Percentiles rank a stretch among this genome's conserved stretches.
phyloP scores from a whole-genome alignment of 2,888 invertebrate genomes.

The Herminia tarsipennalis region DNA sequence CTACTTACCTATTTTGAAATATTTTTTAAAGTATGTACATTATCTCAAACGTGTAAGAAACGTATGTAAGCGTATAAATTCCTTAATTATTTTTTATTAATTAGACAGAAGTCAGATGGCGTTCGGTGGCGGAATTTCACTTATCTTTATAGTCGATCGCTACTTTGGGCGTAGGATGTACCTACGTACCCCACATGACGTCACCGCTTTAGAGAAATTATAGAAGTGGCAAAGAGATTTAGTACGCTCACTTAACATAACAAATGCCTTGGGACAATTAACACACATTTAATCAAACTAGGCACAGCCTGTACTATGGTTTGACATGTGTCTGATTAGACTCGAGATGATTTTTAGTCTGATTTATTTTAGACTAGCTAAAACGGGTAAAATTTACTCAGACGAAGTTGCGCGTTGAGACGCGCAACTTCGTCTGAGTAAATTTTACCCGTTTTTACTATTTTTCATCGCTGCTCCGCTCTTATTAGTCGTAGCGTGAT shows the following conservation, averaged over 20 bases:
- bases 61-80: constrained; percentile 45
- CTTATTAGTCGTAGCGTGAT: too few species aligned
- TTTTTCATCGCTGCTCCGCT: too few species aligned
- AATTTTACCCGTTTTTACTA: too few species aligned
- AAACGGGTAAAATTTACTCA: too few species aligned
- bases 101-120: constrained; percentile 70
- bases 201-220: constrained; percentile 19
- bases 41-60: constrained; percentile 14
- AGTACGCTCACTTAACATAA: neutral
- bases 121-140: constrained; percentile 69
- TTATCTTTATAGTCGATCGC: constrained; percentile 80
- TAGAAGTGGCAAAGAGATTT: constrained; percentile 22
- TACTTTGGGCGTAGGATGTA: constrained; percentile 52
- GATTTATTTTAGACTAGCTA: too few species aligned
- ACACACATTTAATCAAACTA: too few species aligned
- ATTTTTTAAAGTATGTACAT: neutral
- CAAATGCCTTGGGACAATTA: too few species aligned
- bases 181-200: constrained; percentile 53
- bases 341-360: too few species aligned
- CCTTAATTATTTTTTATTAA: constrained; percentile 74
- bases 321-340: too few species aligned
- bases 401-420: too few species aligned
- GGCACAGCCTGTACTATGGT: too few species aligned
- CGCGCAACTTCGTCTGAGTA: too few species aligned
- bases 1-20: neutral